phyloP scores from a whole-genome alignment of 2,888 invertebrate genomes.

The Catocala sponsa region DNA sequence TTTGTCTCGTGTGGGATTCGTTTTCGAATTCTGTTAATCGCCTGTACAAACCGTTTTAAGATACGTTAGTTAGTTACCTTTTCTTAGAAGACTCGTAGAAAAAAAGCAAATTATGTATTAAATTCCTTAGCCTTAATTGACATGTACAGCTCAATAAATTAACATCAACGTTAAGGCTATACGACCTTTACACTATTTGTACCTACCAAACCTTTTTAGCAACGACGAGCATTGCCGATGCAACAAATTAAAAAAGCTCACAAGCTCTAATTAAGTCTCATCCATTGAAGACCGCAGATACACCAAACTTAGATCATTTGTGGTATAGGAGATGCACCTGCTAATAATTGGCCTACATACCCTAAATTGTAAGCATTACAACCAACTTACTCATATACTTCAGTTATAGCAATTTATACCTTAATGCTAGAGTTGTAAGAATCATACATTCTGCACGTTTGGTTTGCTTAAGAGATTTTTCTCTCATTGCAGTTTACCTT shows the following conservation, averaged over 20 bases:
- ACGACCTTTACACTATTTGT: constrained; percentile 31
- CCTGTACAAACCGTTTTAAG: too few relatives aligned
- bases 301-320: constrained; percentile 30
- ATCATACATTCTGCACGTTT: constrained; percentile 19
- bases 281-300: constrained; percentile 27
- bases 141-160: constrained; percentile 1
- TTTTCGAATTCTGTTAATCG: too few relatives aligned
- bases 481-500: constrained; percentile 42
- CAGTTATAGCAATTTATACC: constrained; percentile 34
- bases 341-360: constrained; percentile 49
- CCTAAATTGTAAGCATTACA: constrained; percentile 37
- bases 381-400: constrained; percentile 22
- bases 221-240: constrained; percentile 19
- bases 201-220: constrained; percentile 19
- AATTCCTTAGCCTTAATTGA: too few relatives aligned
- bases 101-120: too few relatives aligned
- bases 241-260: constrained; percentile 22
- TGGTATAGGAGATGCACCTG: constrained; percentile 51
- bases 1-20: too few relatives aligned
- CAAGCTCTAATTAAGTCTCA: constrained; percentile 32
- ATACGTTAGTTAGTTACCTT: too few relatives aligned
- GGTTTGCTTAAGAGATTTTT: constrained; percentile 28
- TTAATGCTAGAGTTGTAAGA: constrained; percentile 28
- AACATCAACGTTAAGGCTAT: background rate
- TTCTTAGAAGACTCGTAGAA: too few relatives aligned